Evolutionary conservation across 2,888 invertebrate genomes (phyloP), one percentile per base, ranked within the genome.

Genomic region (Oscheius onirici): DNA sequence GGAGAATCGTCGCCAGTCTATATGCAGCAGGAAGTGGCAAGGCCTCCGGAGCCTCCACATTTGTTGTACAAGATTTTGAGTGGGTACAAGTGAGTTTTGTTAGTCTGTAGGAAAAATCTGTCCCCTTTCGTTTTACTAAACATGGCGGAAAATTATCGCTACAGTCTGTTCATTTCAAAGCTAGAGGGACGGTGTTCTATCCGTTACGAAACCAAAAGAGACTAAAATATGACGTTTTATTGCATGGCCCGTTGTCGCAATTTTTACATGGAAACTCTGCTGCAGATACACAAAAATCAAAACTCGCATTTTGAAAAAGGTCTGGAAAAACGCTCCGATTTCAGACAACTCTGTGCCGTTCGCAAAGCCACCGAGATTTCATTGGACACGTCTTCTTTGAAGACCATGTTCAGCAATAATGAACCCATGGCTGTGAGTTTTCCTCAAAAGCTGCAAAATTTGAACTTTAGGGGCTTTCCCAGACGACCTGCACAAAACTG

Each of bases 311-410:
- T 46, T 5, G 46, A 46, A n/a, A 51, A 24, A 20, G 17, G 8
- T 11, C n/a, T n/a, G n/a, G n/a, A n/a, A n/a, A 61, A 61, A 20
- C n/a, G 11, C 40, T 20, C 22, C 15, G 3, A 17, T 26, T 72
- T 44, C 28, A 75, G 75, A 24, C 44, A 66, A 10, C 46, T 76
- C 15, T 76, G 76, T 40, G 66, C 76, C 1, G 71, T 76, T 13
- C 68, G 76, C 34, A 66, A 73, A 43, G 71, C 73, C 6, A 72
- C 73, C 10, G 76, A 76, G 28, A 55, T 72, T 52, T 69, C 76
- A 0, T 69, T 74, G 76, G 66, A 66, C n/a, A 58, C 61, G n/a
- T 60, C 51, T 24, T 68, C 63, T n/a, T 49, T 74, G 63, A 55
- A 66, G 46, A 55, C 61, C 10, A 68, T 74, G 41, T 74, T 74